These are phyloP conservation scores for Numida meleagris DNA, from an alignment of 2,113 vertebrate genomes.

Conservation along the genomic window DNA sequence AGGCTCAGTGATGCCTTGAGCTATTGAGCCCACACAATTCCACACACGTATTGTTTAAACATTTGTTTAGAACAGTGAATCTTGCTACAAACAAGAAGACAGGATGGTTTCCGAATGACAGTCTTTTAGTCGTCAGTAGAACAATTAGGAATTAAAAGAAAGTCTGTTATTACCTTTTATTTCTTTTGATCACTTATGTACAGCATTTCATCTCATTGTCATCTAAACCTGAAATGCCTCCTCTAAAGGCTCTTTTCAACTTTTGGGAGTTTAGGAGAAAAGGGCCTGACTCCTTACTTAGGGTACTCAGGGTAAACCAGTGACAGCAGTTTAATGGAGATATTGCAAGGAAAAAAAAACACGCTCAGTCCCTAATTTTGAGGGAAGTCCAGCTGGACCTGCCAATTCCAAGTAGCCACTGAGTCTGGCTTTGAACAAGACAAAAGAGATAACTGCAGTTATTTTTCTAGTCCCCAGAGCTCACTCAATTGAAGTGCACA, in stretches of 20 bases:
- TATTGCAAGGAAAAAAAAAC: neutral
- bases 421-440: neutral
- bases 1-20: neutral
- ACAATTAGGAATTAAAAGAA: neutral
- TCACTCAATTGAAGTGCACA: neutral
- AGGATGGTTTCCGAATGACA: neutral
- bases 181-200: neutral
- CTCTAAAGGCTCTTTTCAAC: neutral
- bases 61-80: neutral
- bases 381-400: neutral
- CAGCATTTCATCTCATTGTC: neutral
- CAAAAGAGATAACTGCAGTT: neutral
- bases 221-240: neutral
- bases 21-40: neutral
- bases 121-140: neutral
- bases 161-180: neutral
- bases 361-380: neutral
- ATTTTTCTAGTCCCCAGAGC: neutral
- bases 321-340: neutral
- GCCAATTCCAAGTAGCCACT: neutral
- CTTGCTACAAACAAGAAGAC: neutral
- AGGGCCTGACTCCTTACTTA: neutral
- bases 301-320: neutral
- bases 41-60: neutral
- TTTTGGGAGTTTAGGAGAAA: neutral